Conservation (phyloP, 2,888 invertebrate genomes). For the Willowsia nigromaculata region DNA sequence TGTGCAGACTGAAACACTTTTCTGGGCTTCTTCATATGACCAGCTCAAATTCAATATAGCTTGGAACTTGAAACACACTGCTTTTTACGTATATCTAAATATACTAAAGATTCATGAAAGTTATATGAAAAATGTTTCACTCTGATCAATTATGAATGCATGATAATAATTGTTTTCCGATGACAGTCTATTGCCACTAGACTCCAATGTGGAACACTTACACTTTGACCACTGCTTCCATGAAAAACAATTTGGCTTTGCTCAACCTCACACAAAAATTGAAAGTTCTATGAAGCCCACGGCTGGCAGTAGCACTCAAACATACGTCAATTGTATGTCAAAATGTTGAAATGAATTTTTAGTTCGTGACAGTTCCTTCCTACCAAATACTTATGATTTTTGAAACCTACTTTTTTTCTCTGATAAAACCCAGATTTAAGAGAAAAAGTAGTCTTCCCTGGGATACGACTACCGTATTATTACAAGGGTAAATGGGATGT, state of each 20-base stretch:
- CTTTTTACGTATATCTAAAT: too few species aligned
- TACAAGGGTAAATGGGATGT: slow-evolving; percentile 18
- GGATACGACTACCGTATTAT: neutral
- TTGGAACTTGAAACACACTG: too few species aligned
- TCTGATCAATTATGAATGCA: neutral
- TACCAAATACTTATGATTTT: neutral
- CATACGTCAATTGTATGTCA: too few species aligned
- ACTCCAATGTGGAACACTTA: neutral
- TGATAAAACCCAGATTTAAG: slow-evolving; percentile 36
- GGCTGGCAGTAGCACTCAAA: too few species aligned
- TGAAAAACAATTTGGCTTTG: neutral
- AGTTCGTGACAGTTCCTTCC: neutral
- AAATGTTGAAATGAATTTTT: neutral
- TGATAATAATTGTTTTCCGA: too few species aligned
- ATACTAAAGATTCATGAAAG: too few species aligned
- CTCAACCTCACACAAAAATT: neutral
- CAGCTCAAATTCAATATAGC: too few species aligned
- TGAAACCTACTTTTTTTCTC: slow-evolving; percentile 31
- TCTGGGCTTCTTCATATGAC: too few species aligned
- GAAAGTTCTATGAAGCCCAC: too few species aligned
- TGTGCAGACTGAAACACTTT: too few species aligned
- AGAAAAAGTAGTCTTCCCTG: neutral
- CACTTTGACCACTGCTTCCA: slow-evolving; percentile 12
- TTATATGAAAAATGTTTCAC: neutral
- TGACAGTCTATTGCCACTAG: neutral